Base-by-base conservation (phyloP, 2,888 invertebrate genomes). In the Andrena hattorfiana region DNA sequence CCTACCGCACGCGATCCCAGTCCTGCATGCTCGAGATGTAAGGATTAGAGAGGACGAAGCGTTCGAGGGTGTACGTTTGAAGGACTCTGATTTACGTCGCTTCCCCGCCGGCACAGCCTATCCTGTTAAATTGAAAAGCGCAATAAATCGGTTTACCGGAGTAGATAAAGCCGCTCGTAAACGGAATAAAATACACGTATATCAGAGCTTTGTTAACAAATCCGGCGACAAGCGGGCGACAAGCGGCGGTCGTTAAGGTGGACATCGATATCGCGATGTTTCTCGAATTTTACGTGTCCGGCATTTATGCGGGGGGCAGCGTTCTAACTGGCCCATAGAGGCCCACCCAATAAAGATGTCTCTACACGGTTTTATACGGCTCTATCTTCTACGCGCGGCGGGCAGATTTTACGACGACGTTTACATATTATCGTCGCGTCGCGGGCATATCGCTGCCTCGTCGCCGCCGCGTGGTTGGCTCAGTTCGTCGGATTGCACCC, bases 271-370 rank as follows among this genome's bases (percentile, higher is more conserved):
- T 72, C 63, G 62, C 42, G 62, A 64, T 86, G 83, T 69, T 78
- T 48, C 67, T 73, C 69, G 79, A 88, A 84, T 84, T 85, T 82
- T 78, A 87, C 74, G 68, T 71, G 79, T 70, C 26, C 70, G 69
- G 42, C 72, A 59, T 81, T 80, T 78, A 82, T 56, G 48, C 23
- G 63, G 35, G 59, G 67, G 28, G 10, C 6, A 13, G 48, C 28
- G 30, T 59, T 81, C 80, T 85, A 88, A 88, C 88, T 88, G 83
- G 81, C 78, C 78, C 73, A 83, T 59, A 54, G 77, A 71, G 48
- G 20, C 60, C 28, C 51, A 42, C 77, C 81, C 60, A 88, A 90
- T 90, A 90, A 90, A 90, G 90, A 89, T 89, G 90, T 90, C 86
- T 72, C 81, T 77, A 79, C 83, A 81, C 59, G 83, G 42, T 87